Evolutionary conservation across 2,113 vertebrate species (phyloP).

Genomic region (Ameiurus melas): DNA sequence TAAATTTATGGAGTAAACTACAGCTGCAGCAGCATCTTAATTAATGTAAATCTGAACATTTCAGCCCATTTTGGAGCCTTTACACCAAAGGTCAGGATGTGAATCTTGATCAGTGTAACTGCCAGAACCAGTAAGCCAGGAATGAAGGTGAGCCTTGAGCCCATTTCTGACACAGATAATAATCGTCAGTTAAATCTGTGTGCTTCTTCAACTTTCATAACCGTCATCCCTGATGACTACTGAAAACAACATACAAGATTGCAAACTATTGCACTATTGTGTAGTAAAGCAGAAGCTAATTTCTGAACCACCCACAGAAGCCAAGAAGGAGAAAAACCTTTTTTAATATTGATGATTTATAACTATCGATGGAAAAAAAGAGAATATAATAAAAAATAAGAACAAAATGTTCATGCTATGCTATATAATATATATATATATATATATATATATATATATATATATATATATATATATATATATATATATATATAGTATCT

Average conservation of each 20-base stretch:
- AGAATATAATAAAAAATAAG: background rate
- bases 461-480: too few species aligned
- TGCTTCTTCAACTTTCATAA: conserved; percentile 45
- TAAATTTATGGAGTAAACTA: background rate
- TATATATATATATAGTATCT: too few species aligned
- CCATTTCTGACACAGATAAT: conserved; percentile 47
- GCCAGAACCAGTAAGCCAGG: conserved; percentile 33
- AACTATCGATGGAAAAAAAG: background rate
- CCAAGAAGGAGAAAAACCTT: background rate
- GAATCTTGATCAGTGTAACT: conserved; percentile 51
- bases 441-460: too few species aligned
- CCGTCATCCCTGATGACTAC: conserved; percentile 41
- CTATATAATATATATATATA: too few species aligned
- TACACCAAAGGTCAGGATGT: conserved; percentile 43
- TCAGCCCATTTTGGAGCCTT: conserved; percentile 8
- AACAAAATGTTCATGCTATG: background rate
- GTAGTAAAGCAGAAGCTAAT: background rate
- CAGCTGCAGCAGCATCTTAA: conserved; percentile 24
- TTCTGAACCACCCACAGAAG: background rate
- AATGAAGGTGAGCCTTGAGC: conserved; percentile 43
- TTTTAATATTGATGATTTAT: background rate
- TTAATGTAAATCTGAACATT: conserved; percentile 28
- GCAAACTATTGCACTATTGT: conserved; percentile 14
- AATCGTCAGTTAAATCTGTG: conserved; percentile 46
- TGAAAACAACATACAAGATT: conserved; percentile 6